Base-by-base conservation (phyloP, 1,140 invertebrate species). In the Drosophila bipectinata region DNA sequence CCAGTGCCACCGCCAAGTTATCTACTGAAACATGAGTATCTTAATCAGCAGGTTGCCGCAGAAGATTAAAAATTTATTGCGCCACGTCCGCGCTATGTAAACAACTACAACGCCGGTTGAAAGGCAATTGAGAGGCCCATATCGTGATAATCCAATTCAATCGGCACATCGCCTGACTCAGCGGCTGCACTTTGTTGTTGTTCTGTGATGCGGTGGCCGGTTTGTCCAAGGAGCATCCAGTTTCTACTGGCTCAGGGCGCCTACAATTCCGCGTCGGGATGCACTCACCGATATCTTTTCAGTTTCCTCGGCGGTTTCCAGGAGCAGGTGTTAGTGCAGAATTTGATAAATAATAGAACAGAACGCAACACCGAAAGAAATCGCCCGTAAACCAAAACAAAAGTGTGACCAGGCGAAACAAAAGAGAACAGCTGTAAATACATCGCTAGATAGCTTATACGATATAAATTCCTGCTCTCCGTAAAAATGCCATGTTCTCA, bases 31-130 rank as follows among this genome's bases (percentile, higher is more conserved):
- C 21, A 47, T 12, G 30, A 67, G 61, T 55, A 63, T 54, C 55
- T 71, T 52, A 85, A 77, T 74, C 66, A 75, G 58, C 60, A 37
- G 47, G 30, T 56, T 53, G 53, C 39, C 30, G 73, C 37, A 49
- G 26, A 47, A 87, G 83, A 87, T 87, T 87, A 87, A 47, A 74
- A 57, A 45, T 78, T 72, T 75, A 87, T 66, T 81, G 66, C 82
- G 82, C 82, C 82, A 87, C 82, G 83, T 88, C 71, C 66, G 63
- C 82, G 63, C 54, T 63, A 64, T 79, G 76, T 85, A 72, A 80
- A 77, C 80, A 80, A 79, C 75, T 72, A 59, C 52, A 77, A 63
- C 54, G 68, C 63, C 63, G 63, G 49, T 55, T 44, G 41, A 39
- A 28, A 18, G 26, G 45, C 68, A 60, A 37, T 72, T 71, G 26